Conservation (phyloP, 2,113 vertebrate genomes). For the Apaloderma vittatum region DNA sequence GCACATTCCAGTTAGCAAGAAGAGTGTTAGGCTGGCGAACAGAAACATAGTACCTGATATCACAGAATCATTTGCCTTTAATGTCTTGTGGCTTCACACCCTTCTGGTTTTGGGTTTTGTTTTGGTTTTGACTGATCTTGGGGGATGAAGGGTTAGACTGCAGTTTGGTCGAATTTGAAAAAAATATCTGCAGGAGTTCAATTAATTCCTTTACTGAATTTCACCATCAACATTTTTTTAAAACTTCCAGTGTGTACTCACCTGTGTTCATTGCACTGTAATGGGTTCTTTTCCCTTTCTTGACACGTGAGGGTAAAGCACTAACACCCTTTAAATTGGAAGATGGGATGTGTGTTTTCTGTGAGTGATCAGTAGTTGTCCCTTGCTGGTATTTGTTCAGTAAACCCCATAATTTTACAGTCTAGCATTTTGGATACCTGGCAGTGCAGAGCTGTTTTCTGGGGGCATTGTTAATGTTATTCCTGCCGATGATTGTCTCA, state of each 20-base stretch:
- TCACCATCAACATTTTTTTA: not conserved
- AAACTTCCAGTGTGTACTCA: not conserved
- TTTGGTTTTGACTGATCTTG: not conserved
- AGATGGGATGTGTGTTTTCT: not conserved
- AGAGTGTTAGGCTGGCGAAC: not conserved
- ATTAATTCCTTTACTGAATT: not conserved
- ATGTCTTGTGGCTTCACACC: not conserved
- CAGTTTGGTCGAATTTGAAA: not conserved
- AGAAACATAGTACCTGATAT: not conserved
- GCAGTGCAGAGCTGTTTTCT: not conserved
- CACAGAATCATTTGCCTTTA: not conserved
- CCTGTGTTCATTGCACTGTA: not conserved
- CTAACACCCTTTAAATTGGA: not conserved
- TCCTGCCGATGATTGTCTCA: not conserved
- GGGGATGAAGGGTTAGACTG: not conserved
- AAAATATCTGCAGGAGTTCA: not conserved
- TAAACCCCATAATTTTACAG: not conserved
- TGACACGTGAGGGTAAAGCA: not conserved
- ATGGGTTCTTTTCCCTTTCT: not conserved
- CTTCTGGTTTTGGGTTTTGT: not conserved
- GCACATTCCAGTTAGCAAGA: slow-evolving; percentile 9
- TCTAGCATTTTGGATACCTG: not conserved
- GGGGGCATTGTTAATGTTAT: not conserved
- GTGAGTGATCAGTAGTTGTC: not conserved
- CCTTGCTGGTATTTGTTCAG: not conserved